Base-by-base conservation (phyloP, 1,140 invertebrate genomes). In the Thaumetopoea pityocampa region DNA sequence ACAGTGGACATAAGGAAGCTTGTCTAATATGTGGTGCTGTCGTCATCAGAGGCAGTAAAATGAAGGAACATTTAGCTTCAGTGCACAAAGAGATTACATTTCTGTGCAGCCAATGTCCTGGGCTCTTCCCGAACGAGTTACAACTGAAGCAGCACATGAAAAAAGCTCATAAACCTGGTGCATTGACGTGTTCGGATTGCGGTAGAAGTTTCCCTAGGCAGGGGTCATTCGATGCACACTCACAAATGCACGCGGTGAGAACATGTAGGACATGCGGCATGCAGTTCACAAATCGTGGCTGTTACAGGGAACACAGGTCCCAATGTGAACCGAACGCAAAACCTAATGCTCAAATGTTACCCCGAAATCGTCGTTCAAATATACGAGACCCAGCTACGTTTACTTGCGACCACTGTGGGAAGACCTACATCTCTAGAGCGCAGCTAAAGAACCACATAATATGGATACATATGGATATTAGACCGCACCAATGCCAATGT, bases 381-480 rank as follows among this genome's bases (percentile, higher is more conserved):
- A 57, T 79, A 2, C 61, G 79, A 0, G 76, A 83, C 18, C 72
- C 70, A 1, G 79, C 80, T 0, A 55, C 55, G 0, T 86, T 69
- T 34, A 77, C 68, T 1, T 85, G 84, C 26, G 84, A 85, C 27
- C 77, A 85, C 26, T 86, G 84, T 27, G 55, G 50, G 0, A 85
- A 85, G 41, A 70, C 61, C 0, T 78, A 81, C 52, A 66, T 46
- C 10, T 76, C 79, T 3, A 64, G 78, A 38, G 80, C 72, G 0
- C 79, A 78, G 34, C 57, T 85, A 20, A 85, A 84, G 55, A 81
- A 79, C 29, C 82, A 80, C 45, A 86, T 85, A 34, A 54, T 86
- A 4, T 86, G 82, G 76, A 85, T 85, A 2, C 85, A 86, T 22
- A 81, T 85, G 67, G 70, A 86, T 17, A 61, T 85, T 4, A 35